phyloP scores from a whole-genome alignment of 2,113 vertebrate genomes.

The Nematolebias whitei region DNA sequence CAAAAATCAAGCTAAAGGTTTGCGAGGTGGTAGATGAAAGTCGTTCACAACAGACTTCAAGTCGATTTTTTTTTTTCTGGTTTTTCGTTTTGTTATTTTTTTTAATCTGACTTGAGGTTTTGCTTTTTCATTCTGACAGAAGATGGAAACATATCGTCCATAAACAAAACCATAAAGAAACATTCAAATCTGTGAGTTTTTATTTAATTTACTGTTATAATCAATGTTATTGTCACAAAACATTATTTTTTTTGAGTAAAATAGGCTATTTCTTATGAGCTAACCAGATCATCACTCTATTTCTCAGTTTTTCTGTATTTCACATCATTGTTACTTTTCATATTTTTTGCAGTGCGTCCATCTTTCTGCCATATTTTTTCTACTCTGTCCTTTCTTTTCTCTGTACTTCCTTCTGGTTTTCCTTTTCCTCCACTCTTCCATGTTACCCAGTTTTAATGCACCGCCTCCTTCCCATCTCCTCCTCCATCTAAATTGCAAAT shows the following conservation, averaged over 20 bases:
- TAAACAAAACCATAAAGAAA: no score
- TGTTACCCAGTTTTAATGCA: conserved; percentile 25
- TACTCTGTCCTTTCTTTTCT: background rate
- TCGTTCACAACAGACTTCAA: no score
- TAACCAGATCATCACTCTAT: background rate
- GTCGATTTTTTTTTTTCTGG: no score
- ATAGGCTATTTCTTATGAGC: background rate
- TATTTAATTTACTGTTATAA: background rate
- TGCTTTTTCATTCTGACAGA: no score
- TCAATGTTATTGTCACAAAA: background rate
- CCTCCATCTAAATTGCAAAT: conserved; percentile 78
- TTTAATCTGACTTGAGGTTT: no score
- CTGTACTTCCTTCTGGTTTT: conserved; percentile 12
- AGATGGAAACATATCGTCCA: no score
- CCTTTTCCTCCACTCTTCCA: conserved; percentile 17
- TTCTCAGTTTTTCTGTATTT: conserved; percentile 16
- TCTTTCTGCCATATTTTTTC: conserved; percentile 14
- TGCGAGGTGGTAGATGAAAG: no score
- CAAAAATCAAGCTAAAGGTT: no score
- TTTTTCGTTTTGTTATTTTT: no score
- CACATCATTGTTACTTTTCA: background rate
- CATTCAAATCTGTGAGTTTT: no score
- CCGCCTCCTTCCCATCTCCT: conserved; percentile 38
- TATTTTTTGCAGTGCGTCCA: conserved; percentile 13
- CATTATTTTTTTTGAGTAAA: background rate